A percentile compares a stretch with the other conserved stretches of the same genome.
These are phyloP conservation scores for Brachirus orientalis DNA, from an alignment of 2,113 vertebrate genomes.

Conservation along the genomic window DNA sequence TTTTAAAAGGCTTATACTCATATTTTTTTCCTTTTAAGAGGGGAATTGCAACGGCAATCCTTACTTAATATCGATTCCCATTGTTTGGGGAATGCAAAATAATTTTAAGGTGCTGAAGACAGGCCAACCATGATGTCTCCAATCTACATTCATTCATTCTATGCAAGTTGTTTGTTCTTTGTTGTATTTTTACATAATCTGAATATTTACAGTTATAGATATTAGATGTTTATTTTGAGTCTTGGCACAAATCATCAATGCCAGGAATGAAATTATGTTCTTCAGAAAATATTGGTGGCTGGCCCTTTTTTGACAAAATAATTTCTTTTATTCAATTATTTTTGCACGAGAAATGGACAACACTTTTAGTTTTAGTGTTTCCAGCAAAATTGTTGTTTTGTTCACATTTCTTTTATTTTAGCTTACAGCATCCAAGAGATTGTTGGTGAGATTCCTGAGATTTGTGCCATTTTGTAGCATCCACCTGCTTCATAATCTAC, in stretches of 20 bases:
- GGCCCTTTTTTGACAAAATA: conserved; percentile 1
- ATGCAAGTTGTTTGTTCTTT: conserved; percentile 77
- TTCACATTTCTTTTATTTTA: conserved; percentile 18
- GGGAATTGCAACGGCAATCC: conserved; percentile 56
- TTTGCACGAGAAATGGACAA: conserved; percentile 56
- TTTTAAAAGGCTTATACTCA: conserved; percentile 40
- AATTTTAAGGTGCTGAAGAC: conserved; percentile 81
- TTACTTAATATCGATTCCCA: conserved; percentile 56
- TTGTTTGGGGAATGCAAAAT: conserved; percentile 64
- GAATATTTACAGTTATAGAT: conserved; percentile 43
- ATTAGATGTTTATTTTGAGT: conserved; percentile 40
- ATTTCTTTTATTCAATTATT: conserved; percentile 4
- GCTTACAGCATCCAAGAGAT: conserved; percentile 27
- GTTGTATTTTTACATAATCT: conserved; percentile 45
- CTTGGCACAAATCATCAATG: conserved; percentile 41
- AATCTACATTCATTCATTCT: conserved; percentile 79
- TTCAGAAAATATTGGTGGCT: conserved; percentile 46
- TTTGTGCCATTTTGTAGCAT: conserved; percentile 56
- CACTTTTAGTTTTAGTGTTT: conserved; percentile 33
- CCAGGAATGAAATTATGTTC: conserved; percentile 31
- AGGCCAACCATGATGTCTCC: conserved; percentile 73
- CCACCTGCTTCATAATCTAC: conserved; percentile 30
- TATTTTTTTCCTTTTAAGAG: conserved; percentile 46
- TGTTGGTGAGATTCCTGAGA: conserved; percentile 47
- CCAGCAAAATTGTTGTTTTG: conserved; percentile 19